Evolutionary conservation across 2,113 vertebrate genomes (phyloP), one percentile per base, ranked within the genome.

Genomic region (Rynchops niger): DNA sequence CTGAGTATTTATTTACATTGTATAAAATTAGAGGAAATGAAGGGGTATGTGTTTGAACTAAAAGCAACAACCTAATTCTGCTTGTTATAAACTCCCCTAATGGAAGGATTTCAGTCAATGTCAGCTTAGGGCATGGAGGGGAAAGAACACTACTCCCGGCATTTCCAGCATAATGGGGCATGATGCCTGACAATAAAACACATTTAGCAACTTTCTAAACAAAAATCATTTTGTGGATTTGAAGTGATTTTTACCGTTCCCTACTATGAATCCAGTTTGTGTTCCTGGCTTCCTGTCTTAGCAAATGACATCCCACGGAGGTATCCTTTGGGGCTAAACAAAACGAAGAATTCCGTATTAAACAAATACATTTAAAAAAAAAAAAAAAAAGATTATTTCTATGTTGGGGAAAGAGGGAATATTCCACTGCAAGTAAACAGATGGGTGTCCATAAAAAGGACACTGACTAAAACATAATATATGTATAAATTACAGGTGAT

Each of bases 11-110:
- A 98, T 98, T 98, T 98, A 98, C 97, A 97, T 98, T 98, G 97
- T 92, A 97, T 97, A 97, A 98, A 98, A 98, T 97, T 94, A 96
- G 98, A 98, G 98, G 98, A 98, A 98, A 98, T 98, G 98, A 98
- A 97, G 93, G 97, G 97, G 89, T 97, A 96, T 98, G 97, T 97
- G 97, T 98, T 97, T 97, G 97, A 97, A 93, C 71, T 86, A 74
- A 94, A 90, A 97, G 96, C 82, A 97, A 97, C 96, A 93, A 78
- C 74, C 86, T 97, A 96, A 87, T 96, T 97, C 94, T 86, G 59
- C 90, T 95, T 43, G 76, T 91, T 95, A 83, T 84, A 82, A 96
- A 95, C 81, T 92, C 90, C 94, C 86, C 93, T 95, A 97, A 91
- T 96, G 94, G 95, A 97, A 96, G 97, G 93, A 96, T 98, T 98